A percentile compares a stretch with the other conserved stretches of the same genome.
Conservation (phyloP, 1,140 invertebrate species). For the Sycophila sp. region DNA sequence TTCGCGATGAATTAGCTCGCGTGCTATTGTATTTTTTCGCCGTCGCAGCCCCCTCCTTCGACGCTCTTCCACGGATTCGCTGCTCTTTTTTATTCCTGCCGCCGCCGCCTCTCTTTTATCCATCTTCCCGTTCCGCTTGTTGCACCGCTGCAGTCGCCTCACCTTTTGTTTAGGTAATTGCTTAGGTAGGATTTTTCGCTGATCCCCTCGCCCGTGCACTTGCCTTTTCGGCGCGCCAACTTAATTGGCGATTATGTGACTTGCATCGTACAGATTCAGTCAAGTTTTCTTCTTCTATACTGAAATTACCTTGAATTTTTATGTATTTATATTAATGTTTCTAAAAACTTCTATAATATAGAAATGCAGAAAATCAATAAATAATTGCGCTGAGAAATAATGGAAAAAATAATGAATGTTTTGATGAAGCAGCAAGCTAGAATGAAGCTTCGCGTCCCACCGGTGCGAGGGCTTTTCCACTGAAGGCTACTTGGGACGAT, state of each 20-base stretch:
- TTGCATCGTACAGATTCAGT: too few relatives aligned
- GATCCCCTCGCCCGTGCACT: not conserved
- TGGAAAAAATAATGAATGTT: too few relatives aligned
- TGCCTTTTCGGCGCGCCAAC: not conserved
- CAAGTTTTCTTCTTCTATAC: too few relatives aligned
- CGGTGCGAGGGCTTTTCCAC: not conserved
- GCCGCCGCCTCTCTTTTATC: not conserved
- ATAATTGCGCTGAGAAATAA: too few relatives aligned
- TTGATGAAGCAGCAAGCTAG: not conserved
- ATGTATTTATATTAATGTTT: too few relatives aligned
- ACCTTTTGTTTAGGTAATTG: slow-evolving; percentile 34
- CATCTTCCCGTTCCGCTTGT: not conserved
- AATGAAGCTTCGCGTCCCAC: not conserved
- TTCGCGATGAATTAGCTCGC: slow-evolving; percentile 57
- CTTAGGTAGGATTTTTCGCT: slow-evolving; percentile 21
- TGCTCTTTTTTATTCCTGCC: slow-evolving; percentile 11
- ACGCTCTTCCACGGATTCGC: slow-evolving; percentile 5
- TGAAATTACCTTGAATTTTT: too few relatives aligned
- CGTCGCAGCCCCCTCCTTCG: slow-evolving; percentile 10
- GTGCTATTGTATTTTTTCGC: slow-evolving; percentile 54
- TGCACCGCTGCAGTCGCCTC: not conserved
- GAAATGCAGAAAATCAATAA: too few relatives aligned
- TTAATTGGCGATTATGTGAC: slow-evolving; percentile 8
- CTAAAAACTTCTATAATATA: too few relatives aligned
- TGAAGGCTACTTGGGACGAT: not conserved